phyloP scores from a whole-genome alignment of 2,113 vertebrate genomes.

The Ptilonorhynchus violaceus region DNA sequence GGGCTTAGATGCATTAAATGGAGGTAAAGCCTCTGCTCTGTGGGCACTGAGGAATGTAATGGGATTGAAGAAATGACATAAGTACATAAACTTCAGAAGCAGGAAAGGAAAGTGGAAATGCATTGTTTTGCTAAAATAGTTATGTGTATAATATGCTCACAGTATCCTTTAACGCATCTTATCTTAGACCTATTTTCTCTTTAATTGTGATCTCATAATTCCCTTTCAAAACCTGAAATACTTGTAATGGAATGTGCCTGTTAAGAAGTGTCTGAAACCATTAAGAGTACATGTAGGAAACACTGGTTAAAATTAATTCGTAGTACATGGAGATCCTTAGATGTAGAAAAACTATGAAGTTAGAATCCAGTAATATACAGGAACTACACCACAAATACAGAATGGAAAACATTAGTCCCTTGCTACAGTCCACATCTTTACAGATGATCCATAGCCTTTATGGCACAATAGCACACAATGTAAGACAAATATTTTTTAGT shows the following conservation, averaged over 20 bases:
- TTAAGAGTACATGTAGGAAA: neutral
- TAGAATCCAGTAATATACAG: neutral
- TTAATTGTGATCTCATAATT: neutral
- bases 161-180: neutral
- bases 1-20: neutral
- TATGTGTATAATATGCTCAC: neutral
- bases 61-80: neutral
- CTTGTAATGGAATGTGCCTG: neutral
- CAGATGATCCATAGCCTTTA: neutral
- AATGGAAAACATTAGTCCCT: neutral
- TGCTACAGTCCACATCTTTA: neutral
- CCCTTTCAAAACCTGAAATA: neutral
- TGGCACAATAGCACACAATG: neutral
- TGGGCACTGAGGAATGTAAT: neutral
- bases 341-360: neutral
- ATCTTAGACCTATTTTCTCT: neutral
- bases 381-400: neutral
- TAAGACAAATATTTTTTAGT: conserved; percentile 12
- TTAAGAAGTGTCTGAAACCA: neutral
- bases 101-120: neutral
- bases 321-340: neutral
- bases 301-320: neutral
- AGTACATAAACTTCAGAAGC: neutral
- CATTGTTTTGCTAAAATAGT: neutral
- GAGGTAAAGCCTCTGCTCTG: neutral